phyloP scores from a whole-genome alignment of 2,888 invertebrate species.

The Sylvicola fuscatus region DNA sequence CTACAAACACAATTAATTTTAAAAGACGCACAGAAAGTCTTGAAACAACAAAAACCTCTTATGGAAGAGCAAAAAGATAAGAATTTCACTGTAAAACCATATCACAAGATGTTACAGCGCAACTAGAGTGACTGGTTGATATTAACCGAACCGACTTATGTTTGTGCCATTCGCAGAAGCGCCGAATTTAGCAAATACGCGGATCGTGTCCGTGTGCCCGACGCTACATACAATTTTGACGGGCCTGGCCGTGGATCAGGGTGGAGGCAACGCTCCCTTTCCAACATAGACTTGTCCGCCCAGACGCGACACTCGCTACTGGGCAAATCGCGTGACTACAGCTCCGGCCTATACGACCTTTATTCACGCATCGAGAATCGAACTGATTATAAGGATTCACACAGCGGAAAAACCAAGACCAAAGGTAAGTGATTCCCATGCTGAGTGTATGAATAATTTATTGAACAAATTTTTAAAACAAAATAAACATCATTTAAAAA shows the following conservation, averaged over 20 bases:
- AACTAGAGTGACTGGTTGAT: no score
- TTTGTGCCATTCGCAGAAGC: conserved; percentile 11
- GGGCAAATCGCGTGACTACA: conserved; percentile 3
- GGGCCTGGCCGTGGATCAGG: conserved; percentile 21
- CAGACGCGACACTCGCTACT: conserved; percentile 4
- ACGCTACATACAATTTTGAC: conserved; percentile 10
- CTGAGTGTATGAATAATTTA: no score
- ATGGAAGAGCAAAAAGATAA: no score
- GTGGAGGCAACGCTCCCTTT: conserved; percentile 25
- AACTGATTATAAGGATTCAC: conserved; percentile 6
- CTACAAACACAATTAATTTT: no score
- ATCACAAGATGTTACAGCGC: no score
- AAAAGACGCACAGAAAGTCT: no score
- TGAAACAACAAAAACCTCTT: no score
- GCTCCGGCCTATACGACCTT: conserved; percentile 5
- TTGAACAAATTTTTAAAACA: no score
- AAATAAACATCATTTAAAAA: no score
- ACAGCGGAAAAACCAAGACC: conserved; percentile 5
- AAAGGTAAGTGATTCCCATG: neutral
- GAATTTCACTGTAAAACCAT: no score
- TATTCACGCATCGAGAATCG: conserved; percentile 7
- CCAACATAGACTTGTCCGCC: conserved; percentile 33
- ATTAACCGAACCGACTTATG: neutral
- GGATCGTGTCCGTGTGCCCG: conserved; percentile 20
- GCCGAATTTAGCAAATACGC: conserved; percentile 25